These are phyloP conservation scores for Parus major DNA, from an alignment of 2,113 vertebrate species.

Conservation along the genomic window DNA sequence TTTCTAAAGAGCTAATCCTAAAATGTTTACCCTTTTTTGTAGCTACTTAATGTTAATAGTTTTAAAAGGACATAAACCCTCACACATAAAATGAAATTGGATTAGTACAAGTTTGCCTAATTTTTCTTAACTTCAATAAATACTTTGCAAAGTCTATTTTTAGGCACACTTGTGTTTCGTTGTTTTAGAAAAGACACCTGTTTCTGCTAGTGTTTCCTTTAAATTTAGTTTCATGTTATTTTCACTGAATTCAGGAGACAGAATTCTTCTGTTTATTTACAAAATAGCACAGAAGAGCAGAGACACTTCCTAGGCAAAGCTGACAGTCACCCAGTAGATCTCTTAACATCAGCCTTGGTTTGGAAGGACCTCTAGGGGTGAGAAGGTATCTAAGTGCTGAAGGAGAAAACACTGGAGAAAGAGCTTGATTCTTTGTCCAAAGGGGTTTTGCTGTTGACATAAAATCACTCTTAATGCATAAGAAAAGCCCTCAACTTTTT, in stretches of 20 bases:
- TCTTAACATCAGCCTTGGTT: background rate
- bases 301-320: background rate
- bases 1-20: background rate
- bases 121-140: background rate
- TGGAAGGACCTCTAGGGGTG: constrained; percentile 52
- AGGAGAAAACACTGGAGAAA: background rate
- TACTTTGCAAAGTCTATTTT: background rate
- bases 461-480: background rate
- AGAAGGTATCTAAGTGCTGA: background rate
- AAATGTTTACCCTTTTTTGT: background rate
- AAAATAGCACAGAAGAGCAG: background rate
- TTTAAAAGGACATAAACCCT: background rate
- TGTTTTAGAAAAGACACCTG: background rate
- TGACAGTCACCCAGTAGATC: background rate
- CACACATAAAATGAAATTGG: background rate
- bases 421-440: background rate
- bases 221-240: background rate
- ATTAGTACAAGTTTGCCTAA: background rate
- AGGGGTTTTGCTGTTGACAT: background rate
- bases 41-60: background rate
- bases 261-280: background rate
- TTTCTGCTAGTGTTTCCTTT: background rate
- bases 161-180: background rate
- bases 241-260: background rate
- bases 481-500: background rate